Conservation (phyloP, 2,797 vertebrate species). For the Labeo calbasu region DNA sequence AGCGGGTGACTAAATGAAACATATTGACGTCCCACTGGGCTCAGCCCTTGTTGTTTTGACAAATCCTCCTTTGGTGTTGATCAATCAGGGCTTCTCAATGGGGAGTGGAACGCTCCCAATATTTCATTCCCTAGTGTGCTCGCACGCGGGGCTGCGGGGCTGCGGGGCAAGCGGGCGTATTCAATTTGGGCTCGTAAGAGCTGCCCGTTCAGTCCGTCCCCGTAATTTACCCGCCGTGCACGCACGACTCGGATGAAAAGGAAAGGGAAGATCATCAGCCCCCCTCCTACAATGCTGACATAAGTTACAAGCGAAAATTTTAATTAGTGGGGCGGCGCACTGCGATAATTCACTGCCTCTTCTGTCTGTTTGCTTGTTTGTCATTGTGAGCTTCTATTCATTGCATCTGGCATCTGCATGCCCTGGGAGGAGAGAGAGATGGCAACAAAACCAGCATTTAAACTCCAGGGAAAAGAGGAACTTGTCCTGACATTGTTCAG, state of each 20-base stretch:
- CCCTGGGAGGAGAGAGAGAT: slow-evolving; percentile 60
- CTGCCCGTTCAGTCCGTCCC: slow-evolving; percentile 64
- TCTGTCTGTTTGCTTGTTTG: slow-evolving; percentile 81
- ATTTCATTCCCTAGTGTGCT: slow-evolving; percentile 80
- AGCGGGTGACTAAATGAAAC: slow-evolving; percentile 91
- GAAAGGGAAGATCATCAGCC: slow-evolving; percentile 78
- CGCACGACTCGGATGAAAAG: slow-evolving; percentile 78
- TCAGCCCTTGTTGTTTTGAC: slow-evolving; percentile 92
- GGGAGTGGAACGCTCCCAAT: slow-evolving; percentile 81
- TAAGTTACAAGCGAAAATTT: slow-evolving; percentile 99
- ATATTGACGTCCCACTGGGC: slow-evolving; percentile 92
- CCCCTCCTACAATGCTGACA: slow-evolving; percentile 86
- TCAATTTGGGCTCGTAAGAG: slow-evolving; percentile 68
- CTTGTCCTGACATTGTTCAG: slow-evolving; percentile 53
- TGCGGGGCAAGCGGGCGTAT: slow-evolving; percentile 51
- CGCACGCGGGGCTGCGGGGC: slow-evolving; percentile 22
- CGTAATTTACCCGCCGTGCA: slow-evolving; percentile 70
- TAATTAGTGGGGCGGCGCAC: slow-evolving; percentile 93
- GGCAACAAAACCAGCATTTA: slow-evolving; percentile 56
- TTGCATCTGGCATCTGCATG: slow-evolving; percentile 76
- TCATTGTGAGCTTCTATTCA: slow-evolving; percentile 79
- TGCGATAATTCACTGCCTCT: slow-evolving; percentile 90
- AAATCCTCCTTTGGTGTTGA: slow-evolving; percentile 92
- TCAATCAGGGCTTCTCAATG: slow-evolving; percentile 86
- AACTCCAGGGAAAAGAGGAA: slow-evolving; percentile 57